phyloP scores from a whole-genome alignment of 2,113 vertebrate genomes.

The Anser brachyrhynchus region DNA sequence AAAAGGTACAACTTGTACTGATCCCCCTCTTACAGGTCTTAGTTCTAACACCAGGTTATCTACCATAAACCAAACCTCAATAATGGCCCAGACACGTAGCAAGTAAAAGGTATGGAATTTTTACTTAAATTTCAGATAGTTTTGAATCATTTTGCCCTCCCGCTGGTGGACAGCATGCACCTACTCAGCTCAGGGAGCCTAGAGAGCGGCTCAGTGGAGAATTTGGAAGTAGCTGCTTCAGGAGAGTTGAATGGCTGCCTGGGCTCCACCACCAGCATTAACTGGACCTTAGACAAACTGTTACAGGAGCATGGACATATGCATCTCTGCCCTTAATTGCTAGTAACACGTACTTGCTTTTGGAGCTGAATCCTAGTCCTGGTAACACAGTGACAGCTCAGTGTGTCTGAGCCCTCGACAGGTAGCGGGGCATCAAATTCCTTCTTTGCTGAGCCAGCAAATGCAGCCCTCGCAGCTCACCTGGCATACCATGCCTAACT shows the following conservation, averaged over 20 bases:
- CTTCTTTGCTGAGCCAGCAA: background rate
- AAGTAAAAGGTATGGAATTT: background rate
- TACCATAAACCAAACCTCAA: background rate
- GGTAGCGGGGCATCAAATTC: background rate
- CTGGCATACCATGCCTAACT: background rate
- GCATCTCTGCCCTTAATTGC: background rate
- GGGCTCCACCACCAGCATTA: background rate
- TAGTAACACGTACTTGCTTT: background rate
- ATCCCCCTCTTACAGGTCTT: background rate
- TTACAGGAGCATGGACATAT: background rate
- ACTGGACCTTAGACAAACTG: background rate
- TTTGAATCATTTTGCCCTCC: background rate
- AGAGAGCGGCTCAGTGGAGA: background rate
- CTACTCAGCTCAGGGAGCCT: rapidly evolving
- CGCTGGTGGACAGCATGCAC: background rate
- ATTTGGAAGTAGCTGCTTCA: background rate
- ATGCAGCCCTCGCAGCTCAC: background rate
- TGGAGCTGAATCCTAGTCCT: background rate
- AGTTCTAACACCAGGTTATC: background rate
- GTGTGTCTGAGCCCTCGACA: background rate
- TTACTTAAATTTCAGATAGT: background rate
- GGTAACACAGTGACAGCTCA: background rate
- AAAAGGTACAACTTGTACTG: background rate
- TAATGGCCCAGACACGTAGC: background rate
- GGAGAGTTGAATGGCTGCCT: background rate